Evolutionary conservation across 1,140 invertebrate genomes (phyloP).

Genomic region (Vanessa atalanta): DNA sequence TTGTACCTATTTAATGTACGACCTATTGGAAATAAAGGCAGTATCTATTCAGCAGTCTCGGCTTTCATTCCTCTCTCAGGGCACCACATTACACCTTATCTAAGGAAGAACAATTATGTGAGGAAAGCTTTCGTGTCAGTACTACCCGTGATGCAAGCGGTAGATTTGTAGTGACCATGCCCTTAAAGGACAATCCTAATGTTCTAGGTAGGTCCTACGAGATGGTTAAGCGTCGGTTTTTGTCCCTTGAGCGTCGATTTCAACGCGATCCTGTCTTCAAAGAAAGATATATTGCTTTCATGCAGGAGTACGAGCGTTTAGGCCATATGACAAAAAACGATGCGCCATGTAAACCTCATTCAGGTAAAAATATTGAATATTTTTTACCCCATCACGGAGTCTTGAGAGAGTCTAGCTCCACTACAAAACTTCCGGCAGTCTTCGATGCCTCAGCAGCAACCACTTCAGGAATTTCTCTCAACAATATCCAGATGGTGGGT

Average conservation of each 20-base stretch:
- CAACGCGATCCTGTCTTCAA: constrained; percentile 8
- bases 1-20: no score
- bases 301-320: background rate
- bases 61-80: no score
- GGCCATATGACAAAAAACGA: constrained; percentile 17
- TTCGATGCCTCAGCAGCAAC: background rate
- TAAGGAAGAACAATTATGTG: constrained; percentile 31
- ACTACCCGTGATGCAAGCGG: constrained; percentile 29
- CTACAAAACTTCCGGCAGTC: background rate
- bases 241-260: constrained; percentile 22
- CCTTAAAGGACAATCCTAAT: constrained; percentile 20
- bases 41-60: no score
- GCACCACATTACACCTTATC: constrained; percentile 30
- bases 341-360: background rate
- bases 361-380: no score
- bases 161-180: constrained; percentile 35
- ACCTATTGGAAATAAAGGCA: no score
- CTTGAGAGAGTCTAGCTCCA: constrained; percentile 5
- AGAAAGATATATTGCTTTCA: constrained; percentile 2
- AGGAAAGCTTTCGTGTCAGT: constrained; percentile 32
- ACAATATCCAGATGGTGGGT: no score
- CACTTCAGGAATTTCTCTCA: constrained; percentile 25
- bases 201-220: constrained; percentile 23
- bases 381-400: constrained; percentile 21
- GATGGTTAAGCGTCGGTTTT: constrained; percentile 9